Conservation (phyloP, 2,113 vertebrate genomes). For the Cyphomyrus plagiostoma region DNA sequence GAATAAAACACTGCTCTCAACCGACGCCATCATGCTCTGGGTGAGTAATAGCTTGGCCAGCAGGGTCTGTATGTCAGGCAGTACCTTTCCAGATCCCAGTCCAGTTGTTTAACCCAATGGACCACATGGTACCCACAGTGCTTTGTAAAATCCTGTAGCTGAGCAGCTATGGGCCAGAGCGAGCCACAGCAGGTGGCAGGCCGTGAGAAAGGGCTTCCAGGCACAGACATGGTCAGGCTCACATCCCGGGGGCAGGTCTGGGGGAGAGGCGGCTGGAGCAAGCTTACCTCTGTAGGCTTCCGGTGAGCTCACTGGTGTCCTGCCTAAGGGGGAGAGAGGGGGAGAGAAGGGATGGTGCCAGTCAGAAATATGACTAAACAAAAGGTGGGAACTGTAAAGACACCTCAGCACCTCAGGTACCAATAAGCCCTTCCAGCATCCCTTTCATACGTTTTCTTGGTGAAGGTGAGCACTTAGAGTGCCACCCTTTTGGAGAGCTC, state of each 20-base stretch:
- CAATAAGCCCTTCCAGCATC: neutral
- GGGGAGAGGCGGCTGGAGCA: neutral
- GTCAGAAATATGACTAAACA: neutral
- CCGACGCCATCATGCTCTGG: too few species aligned
- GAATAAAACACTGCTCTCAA: neutral
- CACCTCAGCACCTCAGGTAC: neutral
- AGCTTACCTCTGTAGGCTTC: constrained; percentile 81
- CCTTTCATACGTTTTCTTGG: neutral
- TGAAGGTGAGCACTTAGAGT: neutral
- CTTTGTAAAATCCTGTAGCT: neutral
- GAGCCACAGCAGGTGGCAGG: neutral
- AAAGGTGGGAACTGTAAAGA: neutral
- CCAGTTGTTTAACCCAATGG: neutral
- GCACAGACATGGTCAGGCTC: neutral
- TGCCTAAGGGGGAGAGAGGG: constrained; percentile 60
- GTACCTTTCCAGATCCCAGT: too few species aligned
- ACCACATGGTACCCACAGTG: neutral
- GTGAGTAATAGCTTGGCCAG: too few species aligned
- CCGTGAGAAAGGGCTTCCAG: neutral
- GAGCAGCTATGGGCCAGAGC: neutral
- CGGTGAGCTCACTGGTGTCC: constrained; percentile 80
- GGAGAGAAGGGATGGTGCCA: neutral
- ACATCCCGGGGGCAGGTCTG: neutral
- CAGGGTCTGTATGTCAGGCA: neutral
- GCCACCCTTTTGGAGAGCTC: neutral